These are phyloP conservation scores for Sebastes matsubarae DNA, from an alignment of 2,797 vertebrate species.

Conservation along the genomic window DNA sequence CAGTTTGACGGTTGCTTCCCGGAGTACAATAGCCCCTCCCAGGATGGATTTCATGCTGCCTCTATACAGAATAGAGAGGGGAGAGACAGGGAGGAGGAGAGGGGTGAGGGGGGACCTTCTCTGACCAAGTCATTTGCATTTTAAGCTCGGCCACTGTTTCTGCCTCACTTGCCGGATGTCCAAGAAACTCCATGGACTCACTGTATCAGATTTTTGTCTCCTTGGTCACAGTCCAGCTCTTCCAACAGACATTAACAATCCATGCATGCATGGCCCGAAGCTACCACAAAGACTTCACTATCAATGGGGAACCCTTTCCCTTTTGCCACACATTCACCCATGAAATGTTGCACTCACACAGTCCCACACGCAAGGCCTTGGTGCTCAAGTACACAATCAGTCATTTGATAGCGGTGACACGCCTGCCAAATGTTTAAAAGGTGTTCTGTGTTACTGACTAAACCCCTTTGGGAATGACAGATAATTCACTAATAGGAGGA, in stretches of 20 bases:
- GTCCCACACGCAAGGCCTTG: constrained; percentile 41
- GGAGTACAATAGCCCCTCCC: constrained; percentile 71
- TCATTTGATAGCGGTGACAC: constrained; percentile 50
- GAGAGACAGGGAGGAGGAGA: constrained; percentile 40
- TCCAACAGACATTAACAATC: constrained; percentile 68
- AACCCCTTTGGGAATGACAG: constrained; percentile 28
- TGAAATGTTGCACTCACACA: constrained; percentile 28
- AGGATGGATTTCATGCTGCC: constrained; percentile 73
- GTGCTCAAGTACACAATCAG: constrained; percentile 35
- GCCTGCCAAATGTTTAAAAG: constrained; percentile 35
- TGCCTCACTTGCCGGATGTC: constrained; percentile 66
- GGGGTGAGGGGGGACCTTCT: constrained; percentile 37
- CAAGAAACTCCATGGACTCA: constrained; percentile 56
- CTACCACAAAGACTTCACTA: constrained; percentile 68
- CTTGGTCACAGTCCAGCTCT: constrained; percentile 62
- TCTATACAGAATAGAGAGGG: constrained; percentile 49
- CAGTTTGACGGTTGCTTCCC: constrained; percentile 69
- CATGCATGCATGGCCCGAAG: constrained; percentile 59
- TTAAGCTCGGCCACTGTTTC: constrained; percentile 56
- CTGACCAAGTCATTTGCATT: constrained; percentile 72
- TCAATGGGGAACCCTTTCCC: constrained; percentile 43
- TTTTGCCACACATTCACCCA: constrained; percentile 26
- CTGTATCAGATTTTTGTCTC: constrained; percentile 56
- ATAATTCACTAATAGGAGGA: constrained; percentile 24
- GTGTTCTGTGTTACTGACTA: constrained; percentile 2